phyloP scores from a whole-genome alignment of 2,888 invertebrate genomes.

The Apantesis nais region DNA sequence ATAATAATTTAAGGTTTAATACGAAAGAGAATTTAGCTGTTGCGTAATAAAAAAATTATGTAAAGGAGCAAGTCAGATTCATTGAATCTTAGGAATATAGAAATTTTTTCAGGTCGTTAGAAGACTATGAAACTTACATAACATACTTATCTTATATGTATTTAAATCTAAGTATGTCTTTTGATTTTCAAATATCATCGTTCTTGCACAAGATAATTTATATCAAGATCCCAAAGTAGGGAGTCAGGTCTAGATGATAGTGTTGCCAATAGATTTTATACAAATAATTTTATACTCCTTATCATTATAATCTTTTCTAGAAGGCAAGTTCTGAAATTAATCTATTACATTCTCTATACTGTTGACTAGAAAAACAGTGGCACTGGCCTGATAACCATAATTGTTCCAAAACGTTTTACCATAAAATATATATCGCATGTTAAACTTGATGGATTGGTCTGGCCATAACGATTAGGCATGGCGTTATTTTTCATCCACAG shows the following conservation, averaged over 20 bases:
- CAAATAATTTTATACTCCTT: not conserved
- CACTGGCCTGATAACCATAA: slow-evolving; percentile 35
- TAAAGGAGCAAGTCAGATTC: not conserved
- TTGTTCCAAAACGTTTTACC: slow-evolving; percentile 25
- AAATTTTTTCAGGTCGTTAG: not conserved
- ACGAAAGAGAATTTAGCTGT: not conserved
- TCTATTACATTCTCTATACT: not conserved
- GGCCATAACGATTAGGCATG: slow-evolving; percentile 30
- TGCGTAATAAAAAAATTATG: not conserved
- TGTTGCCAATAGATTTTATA: not conserved
- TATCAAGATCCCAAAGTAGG: not conserved
- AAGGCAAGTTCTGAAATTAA: not conserved
- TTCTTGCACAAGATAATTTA: not conserved
- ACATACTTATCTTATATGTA: not conserved
- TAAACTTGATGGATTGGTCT: slow-evolving; percentile 48
- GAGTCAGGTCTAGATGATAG: not conserved
- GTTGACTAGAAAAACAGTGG: slow-evolving; percentile 20
- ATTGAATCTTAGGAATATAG: not conserved
- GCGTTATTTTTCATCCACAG: slow-evolving; percentile 34
- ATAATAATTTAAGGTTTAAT: not conserved
- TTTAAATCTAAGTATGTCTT: not conserved
- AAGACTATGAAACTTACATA: not conserved
- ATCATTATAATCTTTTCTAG: not conserved
- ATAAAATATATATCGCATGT: slow-evolving; percentile 35
- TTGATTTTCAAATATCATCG: not conserved